These are phyloP conservation scores for Eilema griseolum DNA, from an alignment of 2,888 invertebrate species.

Conservation along the genomic window DNA sequence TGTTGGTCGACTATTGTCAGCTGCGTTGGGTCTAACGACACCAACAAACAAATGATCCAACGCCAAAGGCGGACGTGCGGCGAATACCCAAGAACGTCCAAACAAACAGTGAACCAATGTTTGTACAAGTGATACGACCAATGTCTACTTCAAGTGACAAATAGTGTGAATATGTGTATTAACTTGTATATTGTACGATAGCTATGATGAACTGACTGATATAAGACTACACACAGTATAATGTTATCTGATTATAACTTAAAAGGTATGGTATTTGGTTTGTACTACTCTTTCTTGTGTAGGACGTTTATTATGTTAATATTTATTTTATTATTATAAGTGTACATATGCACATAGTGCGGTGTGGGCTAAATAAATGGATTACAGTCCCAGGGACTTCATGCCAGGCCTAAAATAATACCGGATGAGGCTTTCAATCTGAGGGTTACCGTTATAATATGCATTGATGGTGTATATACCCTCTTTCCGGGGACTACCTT, in stretches of 20 bases:
- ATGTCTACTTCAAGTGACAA: constrained; percentile 25
- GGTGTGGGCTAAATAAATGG: no score
- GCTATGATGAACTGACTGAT: constrained; percentile 23
- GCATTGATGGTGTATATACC: not conserved
- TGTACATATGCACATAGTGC: no score
- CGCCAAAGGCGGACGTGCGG: constrained; percentile 22
- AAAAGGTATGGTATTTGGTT: constrained; percentile 8
- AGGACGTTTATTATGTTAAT: not conserved
- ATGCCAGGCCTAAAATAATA: no score
- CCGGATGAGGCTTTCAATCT: not conserved
- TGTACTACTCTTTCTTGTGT: not conserved
- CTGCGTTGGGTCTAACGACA: constrained; percentile 90
- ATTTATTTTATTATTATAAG: not conserved
- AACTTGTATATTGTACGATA: constrained; percentile 39
- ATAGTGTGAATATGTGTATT: constrained; percentile 25
- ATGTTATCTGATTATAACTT: constrained; percentile 11
- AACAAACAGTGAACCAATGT: constrained; percentile 24
- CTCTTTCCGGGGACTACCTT: no score
- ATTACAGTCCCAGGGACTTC: no score
- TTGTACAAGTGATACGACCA: constrained; percentile 39
- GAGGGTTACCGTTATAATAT: not conserved
- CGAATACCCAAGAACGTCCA: not conserved
- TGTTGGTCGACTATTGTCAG: constrained; percentile 92
- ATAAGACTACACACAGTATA: constrained; percentile 25
- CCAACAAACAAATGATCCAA: constrained; percentile 78